Evolutionary conservation across 2,888 invertebrate genomes (phyloP).

Genomic region (Sclerodermus sp.): DNA sequence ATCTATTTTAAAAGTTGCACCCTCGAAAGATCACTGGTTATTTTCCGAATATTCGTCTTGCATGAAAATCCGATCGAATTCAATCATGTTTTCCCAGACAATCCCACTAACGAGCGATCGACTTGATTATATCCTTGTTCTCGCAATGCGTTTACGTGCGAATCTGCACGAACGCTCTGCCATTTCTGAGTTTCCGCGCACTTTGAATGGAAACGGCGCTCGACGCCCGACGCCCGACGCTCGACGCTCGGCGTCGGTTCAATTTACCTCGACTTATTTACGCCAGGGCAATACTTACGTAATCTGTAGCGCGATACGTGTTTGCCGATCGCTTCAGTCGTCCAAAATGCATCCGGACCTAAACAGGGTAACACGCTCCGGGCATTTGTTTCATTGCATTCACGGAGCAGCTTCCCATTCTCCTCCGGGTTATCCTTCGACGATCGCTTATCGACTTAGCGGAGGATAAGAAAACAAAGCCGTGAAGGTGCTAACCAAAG

Average conservation of each 20-base stretch:
- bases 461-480: neutral
- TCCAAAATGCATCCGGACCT: conserved; percentile 15
- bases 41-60: too few species aligned
- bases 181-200: too few species aligned
- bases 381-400: conserved; percentile 20
- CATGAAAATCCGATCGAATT: too few species aligned
- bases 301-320: conserved; percentile 19
- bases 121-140: neutral
- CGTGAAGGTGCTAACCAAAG: neutral
- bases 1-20: too few species aligned
- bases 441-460: neutral
- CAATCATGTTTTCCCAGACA: too few species aligned
- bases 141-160: neutral
- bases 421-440: neutral
- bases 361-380: conserved; percentile 16
- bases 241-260: conserved; percentile 8
- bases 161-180: neutral
- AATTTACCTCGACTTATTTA: conserved; percentile 17
- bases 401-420: neutral
- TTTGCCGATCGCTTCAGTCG: conserved; percentile 22
- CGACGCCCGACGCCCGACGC: too few species aligned
- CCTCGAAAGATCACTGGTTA: too few species aligned
- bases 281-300: conserved; percentile 16
- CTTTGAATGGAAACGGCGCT: too few species aligned
- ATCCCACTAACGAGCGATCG: too few species aligned